Evolutionary conservation across 2,113 vertebrate genomes (phyloP), one percentile per base, ranked within the genome.

Genomic region (Ellobius talpinus): DNA sequence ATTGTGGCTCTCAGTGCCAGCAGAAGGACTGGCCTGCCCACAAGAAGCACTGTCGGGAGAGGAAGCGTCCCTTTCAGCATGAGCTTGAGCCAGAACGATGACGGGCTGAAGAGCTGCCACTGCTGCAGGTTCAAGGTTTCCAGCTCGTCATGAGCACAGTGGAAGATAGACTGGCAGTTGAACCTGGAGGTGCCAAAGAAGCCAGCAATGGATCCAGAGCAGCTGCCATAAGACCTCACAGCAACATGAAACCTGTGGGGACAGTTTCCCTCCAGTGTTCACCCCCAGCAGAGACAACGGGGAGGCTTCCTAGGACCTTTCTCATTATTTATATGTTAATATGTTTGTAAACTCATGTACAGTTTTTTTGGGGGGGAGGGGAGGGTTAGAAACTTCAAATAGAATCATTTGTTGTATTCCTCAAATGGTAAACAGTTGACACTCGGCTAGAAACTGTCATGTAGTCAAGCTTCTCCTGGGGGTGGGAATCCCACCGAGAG

Each of bases 21-120:
- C 99, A 99, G 98, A 99, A 99, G 96, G 99, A 99, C 99, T 99
- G 99, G 99, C 99, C 99, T 0, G 99, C 99, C 94, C 99, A 99
- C 98, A 99, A 99, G 99, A 99, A 99, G 95, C 99, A 99, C 98
- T 99, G 99, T 97, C 99, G 99, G 2, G 99, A 99, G 98, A 99
- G 99, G 98, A 99, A 99, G 96, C 98, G 99, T 68, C 99, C 98
- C 84, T 98, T 99, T 98, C 99, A 99, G 95, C 98, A 99, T 36
- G 99, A 99, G 98, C 99, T 99, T 0, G 99, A 99, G 96, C 99
- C 99, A 0, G 99, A 99, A 70, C 99, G 99, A 82, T 99, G 99
- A 99, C 52, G 63, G 84, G 92, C 7, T 66, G 91, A 72, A 10
- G n/a, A 26, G 36, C 79, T 2, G 96, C 94, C 97, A 96, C 96